Base-by-base conservation (phyloP, 2,113 vertebrate species). In the Ivindomyrus marchei region DNA sequence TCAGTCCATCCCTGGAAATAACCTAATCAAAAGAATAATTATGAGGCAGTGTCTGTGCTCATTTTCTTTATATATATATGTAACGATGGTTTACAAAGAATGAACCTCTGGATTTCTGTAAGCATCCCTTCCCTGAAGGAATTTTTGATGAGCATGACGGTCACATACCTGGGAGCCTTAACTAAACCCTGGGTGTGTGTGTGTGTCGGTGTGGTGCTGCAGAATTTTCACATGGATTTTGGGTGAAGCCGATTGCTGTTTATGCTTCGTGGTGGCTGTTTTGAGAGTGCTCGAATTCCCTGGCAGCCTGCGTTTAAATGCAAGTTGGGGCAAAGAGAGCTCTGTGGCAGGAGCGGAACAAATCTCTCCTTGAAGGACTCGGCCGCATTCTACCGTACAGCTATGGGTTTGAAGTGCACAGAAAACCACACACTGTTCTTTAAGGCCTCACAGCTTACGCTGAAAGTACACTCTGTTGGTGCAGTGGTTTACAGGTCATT, bases 211-310 rank as follows among this genome's bases (percentile, higher is more conserved):
- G 27, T 70, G 62, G 62, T 70, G 83, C 21, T 88, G 87, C 17
- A 24, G 39, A n/a, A 46, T 89, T n/a, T 89, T 46, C 58, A 74
- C 58, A 45, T 49, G 42, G 42, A 19, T n/a, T 24, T 52, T 39
- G 19, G 31, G 49, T 89, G 74, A 89, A 49, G n/a, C 46, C 80
- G 49, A 89, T 84, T 83, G 46, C 70, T 89, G 88, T 83, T 89
- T 89, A 84, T 39, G 49, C 52, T 89, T 83, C 77, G 31, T n/a
- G 15, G 50, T 83, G n/a, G 88, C 88, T 50, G 70, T 83, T 89
- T 56, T 89, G 24, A 47, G 49, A 52, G 74, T 1, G n/a, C n/a
- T 21, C 49, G 5, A 53, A 70, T 74, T 84, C 70, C 42, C 46
- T 89, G 88, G 47, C 88, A 80, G 88, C 42, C 47, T 31, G 47